phyloP scores from a whole-genome alignment of 1,140 invertebrate genomes.

The Megalonaias nervosa region DNA sequence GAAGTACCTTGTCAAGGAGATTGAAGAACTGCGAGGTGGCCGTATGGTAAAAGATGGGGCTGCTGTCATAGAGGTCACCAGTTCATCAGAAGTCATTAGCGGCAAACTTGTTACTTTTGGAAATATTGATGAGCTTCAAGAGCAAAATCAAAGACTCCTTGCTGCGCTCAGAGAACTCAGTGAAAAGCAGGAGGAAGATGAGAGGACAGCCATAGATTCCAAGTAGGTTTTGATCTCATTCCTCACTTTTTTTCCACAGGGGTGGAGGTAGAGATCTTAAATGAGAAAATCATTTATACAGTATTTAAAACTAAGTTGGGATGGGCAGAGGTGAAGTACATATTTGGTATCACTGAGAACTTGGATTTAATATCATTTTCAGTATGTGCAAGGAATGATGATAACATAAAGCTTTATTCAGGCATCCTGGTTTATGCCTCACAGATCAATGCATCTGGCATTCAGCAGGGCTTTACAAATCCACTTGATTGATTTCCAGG shows the following conservation, averaged over 20 bases:
- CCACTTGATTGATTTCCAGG: no score
- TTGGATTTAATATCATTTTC: no score
- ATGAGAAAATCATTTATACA: no score
- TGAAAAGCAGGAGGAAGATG: constrained; percentile 85
- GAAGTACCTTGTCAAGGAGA: constrained; percentile 87
- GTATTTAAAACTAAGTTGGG: no score
- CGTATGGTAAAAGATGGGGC: constrained; percentile 52
- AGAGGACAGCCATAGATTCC: constrained; percentile 67
- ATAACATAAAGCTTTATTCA: no score
- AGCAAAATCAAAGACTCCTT: constrained; percentile 88
- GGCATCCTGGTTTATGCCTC: no score
- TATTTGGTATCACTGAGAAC: no score
- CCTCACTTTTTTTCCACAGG: not conserved
- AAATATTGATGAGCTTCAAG: constrained; percentile 89
- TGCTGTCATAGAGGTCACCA: constrained; percentile 54
- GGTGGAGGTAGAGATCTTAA: no score
- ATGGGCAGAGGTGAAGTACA: no score
- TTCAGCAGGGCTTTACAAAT: no score
- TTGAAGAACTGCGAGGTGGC: constrained; percentile 82
- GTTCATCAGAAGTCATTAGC: constrained; percentile 80
- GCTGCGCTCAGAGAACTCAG: constrained; percentile 86
- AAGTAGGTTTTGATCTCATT: constrained; percentile 44
- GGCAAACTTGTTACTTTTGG: constrained; percentile 88
- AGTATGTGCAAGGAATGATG: no score
- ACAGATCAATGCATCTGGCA: no score